Percentiles rank a stretch among this genome's conserved stretches.
These are phyloP conservation scores for Arctocebus calabarensis DNA, from an alignment of 2,797 vertebrate genomes.

Conservation along the genomic window DNA sequence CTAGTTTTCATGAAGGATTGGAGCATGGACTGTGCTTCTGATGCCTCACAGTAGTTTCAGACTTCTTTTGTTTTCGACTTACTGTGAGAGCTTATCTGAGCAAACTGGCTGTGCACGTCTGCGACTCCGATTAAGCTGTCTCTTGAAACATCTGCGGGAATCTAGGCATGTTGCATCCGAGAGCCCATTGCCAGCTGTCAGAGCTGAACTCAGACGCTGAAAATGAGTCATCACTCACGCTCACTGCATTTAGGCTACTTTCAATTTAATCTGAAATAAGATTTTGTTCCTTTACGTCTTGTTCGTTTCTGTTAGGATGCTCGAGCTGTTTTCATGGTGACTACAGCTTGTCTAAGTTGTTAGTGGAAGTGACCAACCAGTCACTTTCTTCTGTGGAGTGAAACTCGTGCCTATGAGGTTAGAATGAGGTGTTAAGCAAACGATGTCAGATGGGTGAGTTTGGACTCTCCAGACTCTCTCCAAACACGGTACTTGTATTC, in stretches of 20 bases:
- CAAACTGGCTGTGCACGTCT: neutral
- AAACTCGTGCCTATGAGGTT: neutral
- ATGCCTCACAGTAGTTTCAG: conserved; percentile 8
- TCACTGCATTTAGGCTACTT: neutral
- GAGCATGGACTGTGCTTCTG: neutral
- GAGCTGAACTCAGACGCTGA: conserved; percentile 12
- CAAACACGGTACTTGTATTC: neutral
- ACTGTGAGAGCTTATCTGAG: conserved; percentile 25
- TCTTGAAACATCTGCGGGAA: neutral
- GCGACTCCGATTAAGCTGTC: neutral
- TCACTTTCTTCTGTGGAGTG: neutral
- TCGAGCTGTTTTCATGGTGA: conserved; percentile 22
- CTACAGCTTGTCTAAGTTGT: neutral
- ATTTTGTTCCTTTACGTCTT: neutral
- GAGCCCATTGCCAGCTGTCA: neutral
- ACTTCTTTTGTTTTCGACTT: conserved; percentile 18
- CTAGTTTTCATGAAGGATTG: neutral
- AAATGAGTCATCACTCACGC: neutral
- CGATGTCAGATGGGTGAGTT: neutral
- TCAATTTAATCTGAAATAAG: neutral
- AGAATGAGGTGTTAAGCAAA: conserved; percentile 1
- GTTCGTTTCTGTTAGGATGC: neutral
- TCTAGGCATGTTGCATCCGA: neutral
- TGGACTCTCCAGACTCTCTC: neutral
- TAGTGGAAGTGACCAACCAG: neutral